Percentiles rank a stretch among this genome's conserved stretches.
Conservation (phyloP, 1,140 invertebrate species). For the Tetraneura akinire region DNA sequence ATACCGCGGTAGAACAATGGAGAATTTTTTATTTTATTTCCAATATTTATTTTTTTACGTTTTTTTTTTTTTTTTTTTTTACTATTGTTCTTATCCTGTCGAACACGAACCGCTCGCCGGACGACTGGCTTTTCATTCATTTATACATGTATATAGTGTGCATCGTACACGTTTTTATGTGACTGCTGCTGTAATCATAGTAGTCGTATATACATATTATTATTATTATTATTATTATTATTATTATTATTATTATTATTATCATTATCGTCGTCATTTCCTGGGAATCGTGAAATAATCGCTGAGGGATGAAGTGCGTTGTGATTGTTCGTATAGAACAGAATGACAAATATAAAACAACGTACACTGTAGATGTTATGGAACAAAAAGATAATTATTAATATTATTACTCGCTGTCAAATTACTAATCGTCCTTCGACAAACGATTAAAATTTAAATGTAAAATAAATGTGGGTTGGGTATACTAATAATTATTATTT, state of each 20-base stretch:
- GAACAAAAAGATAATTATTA: no score
- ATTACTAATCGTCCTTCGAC: no score
- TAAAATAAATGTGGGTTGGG: no score
- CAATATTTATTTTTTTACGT: not conserved
- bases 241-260: no score
- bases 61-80: conserved; percentile 1
- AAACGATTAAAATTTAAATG: no score
- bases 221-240: not conserved
- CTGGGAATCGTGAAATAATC: conserved; percentile 6
- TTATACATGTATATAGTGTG: not conserved
- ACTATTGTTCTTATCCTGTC: conserved; percentile 29
- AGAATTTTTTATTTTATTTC: conserved; percentile 7
- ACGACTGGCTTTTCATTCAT: conserved; percentile 5
- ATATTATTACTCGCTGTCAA: no score
- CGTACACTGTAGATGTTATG: no score
- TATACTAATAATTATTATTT: no score
- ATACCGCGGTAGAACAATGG: conserved; percentile 24
- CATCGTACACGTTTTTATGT: not conserved
- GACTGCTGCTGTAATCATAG: not conserved
- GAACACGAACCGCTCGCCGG: conserved; percentile 7
- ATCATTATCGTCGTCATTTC: conserved; percentile 1
- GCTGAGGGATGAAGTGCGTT: no score
- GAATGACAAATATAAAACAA: no score
- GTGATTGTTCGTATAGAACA: no score
- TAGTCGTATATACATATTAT: not conserved